A percentile compares a stretch with the other conserved stretches of the same genome.
phyloP scores from a whole-genome alignment of 2,113 vertebrate genomes.

The Microcebus lehilahytsara region DNA sequence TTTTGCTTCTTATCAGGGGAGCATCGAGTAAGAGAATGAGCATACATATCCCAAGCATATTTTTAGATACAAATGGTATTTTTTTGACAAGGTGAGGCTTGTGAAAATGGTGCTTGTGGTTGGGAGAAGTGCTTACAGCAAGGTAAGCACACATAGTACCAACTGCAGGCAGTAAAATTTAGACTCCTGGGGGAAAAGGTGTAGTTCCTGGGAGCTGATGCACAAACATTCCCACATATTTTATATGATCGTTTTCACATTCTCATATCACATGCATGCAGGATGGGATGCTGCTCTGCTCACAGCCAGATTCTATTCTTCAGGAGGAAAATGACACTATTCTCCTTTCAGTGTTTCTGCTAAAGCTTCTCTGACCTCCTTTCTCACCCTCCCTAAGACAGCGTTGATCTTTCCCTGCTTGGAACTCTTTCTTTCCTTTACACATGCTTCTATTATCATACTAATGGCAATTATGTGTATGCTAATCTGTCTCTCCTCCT shows the following conservation, averaged over 20 bases:
- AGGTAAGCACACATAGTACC: neutral
- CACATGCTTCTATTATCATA: neutral
- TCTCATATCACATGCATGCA: neutral
- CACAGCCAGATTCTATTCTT: neutral
- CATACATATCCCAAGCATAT: neutral
- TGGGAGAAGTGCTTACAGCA: neutral
- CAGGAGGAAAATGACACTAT: neutral
- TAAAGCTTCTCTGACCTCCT: neutral
- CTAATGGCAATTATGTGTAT: neutral
- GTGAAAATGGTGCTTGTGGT: neutral
- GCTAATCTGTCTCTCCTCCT: neutral
- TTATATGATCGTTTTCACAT: neutral
- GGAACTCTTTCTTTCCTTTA: neutral
- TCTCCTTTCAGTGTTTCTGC: neutral
- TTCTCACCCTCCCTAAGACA: neutral
- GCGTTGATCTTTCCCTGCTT: neutral
- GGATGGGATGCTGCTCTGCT: neutral
- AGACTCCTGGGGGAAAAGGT: neutral
- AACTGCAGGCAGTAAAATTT: neutral
- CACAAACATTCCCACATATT: neutral
- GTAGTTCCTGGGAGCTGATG: neutral
- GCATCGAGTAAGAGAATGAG: neutral
- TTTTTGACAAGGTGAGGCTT: neutral
- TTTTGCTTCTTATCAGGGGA: neutral
- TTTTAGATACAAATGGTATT: conserved; percentile 1